Percentiles rank a stretch among this genome's conserved stretches.
Conservation (phyloP, 2,888 invertebrate species). For the Drosophila paranaensis region DNA sequence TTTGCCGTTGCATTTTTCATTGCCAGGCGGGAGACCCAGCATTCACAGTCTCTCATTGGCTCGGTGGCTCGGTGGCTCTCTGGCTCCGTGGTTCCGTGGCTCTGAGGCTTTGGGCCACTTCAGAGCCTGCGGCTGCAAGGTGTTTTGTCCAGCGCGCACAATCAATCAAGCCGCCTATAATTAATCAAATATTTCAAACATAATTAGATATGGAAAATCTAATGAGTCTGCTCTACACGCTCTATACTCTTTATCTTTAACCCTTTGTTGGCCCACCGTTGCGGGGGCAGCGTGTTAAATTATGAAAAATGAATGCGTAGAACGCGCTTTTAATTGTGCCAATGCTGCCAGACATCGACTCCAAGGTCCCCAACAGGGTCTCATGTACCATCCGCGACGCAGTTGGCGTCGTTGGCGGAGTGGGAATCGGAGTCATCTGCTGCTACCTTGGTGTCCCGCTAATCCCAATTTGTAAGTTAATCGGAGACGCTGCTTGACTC, state of each 20-base stretch:
- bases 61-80: constrained; percentile 15
- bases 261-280: constrained; percentile 61
- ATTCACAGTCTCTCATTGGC: constrained; percentile 33
- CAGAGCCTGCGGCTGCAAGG: constrained; percentile 52
- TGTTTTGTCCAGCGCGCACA: constrained; percentile 58
- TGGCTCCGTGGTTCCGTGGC: constrained; percentile 25
- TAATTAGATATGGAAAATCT: constrained; percentile 80
- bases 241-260: constrained; percentile 58
- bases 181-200: constrained; percentile 77
- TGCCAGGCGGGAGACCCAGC: constrained; percentile 54
- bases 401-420: constrained; percentile 3
- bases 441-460: constrained; percentile 81
- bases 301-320: constrained; percentile 80
- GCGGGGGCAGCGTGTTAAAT: constrained; percentile 80
- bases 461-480: constrained; percentile 83
- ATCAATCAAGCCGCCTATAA: constrained; percentile 77
- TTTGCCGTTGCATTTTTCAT: constrained; percentile 70
- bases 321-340: constrained; percentile 80
- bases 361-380: constrained; percentile 58
- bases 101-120: constrained; percentile 26
- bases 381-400: constrained; percentile 58
- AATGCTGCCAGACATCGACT: constrained; percentile 54
- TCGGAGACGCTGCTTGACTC: constrained; percentile 77
- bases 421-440: constrained; percentile 24
- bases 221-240: constrained; percentile 66